Percentiles rank a stretch among this genome's conserved stretches.
phyloP scores from a whole-genome alignment of 1,140 invertebrate species.

The Drosophila kurseongensis region DNA sequence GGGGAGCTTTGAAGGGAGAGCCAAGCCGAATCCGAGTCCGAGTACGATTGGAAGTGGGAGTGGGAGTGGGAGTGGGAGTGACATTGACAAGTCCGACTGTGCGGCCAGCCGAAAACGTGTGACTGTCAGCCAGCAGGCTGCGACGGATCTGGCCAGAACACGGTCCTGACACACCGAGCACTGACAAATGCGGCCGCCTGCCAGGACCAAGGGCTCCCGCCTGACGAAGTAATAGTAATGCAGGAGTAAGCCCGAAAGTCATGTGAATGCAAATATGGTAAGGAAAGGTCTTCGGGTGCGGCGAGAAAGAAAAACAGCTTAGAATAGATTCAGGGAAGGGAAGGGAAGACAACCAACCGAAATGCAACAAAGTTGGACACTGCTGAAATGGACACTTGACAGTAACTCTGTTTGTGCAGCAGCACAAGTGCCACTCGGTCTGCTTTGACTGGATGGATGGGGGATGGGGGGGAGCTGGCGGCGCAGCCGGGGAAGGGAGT shows the following conservation, averaged over 20 bases:
- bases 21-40: neutral
- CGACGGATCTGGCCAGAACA: slow-evolving; percentile 21
- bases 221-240: slow-evolving; percentile 63
- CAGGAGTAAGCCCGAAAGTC: slow-evolving; percentile 64
- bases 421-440: slow-evolving; percentile 64
- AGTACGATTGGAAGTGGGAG: neutral
- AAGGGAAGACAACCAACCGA: slow-evolving; percentile 55
- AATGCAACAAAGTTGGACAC: slow-evolving; percentile 73
- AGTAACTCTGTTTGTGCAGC: slow-evolving; percentile 77
- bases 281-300: slow-evolving; percentile 13
- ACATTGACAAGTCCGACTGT: slow-evolving; percentile 44
- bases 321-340: neutral
- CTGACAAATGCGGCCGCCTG: slow-evolving; percentile 69
- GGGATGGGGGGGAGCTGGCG: neutral
- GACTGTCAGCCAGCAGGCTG: slow-evolving; percentile 49
- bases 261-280: slow-evolving; percentile 54
- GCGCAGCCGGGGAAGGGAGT: slow-evolving; percentile 11
- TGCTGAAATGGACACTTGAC: slow-evolving; percentile 79
- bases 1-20: neutral
- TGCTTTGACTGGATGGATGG: slow-evolving; percentile 41
- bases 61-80: slow-evolving; percentile 6
- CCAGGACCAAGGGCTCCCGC: slow-evolving; percentile 12
- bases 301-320: slow-evolving; percentile 25
- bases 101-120: slow-evolving; percentile 57
- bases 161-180: slow-evolving; percentile 62